Conservation (phyloP, 2,113 vertebrate species). For the Gorsachius goisagi region DNA sequence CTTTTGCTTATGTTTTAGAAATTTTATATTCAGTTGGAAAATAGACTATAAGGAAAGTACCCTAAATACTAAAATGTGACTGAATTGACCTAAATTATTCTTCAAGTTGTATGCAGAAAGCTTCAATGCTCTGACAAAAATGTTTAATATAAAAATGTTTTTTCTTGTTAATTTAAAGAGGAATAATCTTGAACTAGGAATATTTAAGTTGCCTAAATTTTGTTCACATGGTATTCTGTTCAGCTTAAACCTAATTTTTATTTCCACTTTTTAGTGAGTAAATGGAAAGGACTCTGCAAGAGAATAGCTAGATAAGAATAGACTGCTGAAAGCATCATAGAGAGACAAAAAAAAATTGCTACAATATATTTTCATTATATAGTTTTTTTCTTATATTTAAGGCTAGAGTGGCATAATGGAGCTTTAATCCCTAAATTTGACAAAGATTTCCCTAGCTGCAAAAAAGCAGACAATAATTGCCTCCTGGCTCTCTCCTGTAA, state of each 20-base stretch:
- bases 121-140: not conserved
- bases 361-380: not conserved
- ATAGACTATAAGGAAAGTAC: not conserved
- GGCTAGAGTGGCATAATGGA: not conserved
- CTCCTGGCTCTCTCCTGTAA: not conserved
- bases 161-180: not conserved
- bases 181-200: not conserved
- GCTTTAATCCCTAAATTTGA: not conserved
- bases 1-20: not conserved
- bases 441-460: not conserved
- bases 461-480: not conserved
- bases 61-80: not conserved
- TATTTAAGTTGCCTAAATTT: not conserved
- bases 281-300: not conserved
- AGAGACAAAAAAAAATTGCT: not conserved
- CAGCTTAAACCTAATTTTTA: not conserved
- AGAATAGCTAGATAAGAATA: not conserved
- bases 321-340: not conserved
- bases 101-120: not conserved
- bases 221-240: not conserved
- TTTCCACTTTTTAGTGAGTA: not conserved
- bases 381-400: not conserved
- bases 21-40: not conserved
- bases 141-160: not conserved
- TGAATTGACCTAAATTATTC: not conserved